phyloP scores from a whole-genome alignment of 2,797 vertebrate species.

The Eidolon dupreanum region DNA sequence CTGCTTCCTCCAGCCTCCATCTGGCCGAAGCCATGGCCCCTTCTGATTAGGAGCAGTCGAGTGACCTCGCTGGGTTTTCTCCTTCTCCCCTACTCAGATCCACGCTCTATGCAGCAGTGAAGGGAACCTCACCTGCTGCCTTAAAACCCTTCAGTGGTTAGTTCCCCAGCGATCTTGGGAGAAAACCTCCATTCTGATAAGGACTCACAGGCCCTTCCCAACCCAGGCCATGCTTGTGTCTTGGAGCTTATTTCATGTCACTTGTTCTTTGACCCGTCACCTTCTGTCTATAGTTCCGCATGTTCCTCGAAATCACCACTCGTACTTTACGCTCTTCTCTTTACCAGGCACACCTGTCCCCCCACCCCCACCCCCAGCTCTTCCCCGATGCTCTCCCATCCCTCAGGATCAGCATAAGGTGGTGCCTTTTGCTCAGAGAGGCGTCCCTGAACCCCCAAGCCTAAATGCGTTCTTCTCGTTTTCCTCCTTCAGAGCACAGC shows the following conservation, averaged over 20 bases:
- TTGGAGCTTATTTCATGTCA: neutral
- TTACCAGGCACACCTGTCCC: neutral
- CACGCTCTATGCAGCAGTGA: neutral
- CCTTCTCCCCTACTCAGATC: neutral
- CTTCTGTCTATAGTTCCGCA: rapidly evolving
- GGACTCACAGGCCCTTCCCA: neutral
- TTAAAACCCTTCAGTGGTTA: neutral
- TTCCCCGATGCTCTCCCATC: neutral
- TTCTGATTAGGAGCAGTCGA: neutral
- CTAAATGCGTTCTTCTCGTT: too few species aligned
- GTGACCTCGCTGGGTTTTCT: neutral
- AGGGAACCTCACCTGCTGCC: neutral
- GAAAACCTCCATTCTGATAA: neutral
- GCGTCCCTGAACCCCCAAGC: neutral
- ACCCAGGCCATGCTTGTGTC: neutral
- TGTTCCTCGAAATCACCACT: neutral
- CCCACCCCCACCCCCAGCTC: neutral
- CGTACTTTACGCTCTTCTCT: neutral
- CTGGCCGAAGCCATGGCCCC: neutral
- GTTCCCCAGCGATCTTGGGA: neutral
- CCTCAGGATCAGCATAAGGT: neutral
- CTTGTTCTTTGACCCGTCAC: neutral
- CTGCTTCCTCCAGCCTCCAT: neutral
- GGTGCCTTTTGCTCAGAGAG: neutral
- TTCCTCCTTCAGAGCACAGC: neutral